Conservation (phyloP, 2,888 invertebrate genomes). For the Drosophila greeni region DNA sequence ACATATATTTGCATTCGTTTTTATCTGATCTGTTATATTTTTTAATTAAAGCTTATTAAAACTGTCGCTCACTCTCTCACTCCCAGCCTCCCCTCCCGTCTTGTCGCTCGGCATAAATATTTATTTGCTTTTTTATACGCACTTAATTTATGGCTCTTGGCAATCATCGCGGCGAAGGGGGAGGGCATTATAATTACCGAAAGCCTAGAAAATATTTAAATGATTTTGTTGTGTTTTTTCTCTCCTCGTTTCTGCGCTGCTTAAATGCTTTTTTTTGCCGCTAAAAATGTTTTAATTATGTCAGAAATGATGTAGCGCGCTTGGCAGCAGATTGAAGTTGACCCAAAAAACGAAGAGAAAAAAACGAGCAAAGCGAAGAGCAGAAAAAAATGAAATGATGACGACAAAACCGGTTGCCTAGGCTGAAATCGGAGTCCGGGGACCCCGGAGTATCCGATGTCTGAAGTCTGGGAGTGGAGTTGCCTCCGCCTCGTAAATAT, state of each 20-base stretch:
- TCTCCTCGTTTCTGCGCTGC: slow-evolving; percentile 5
- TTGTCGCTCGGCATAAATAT: slow-evolving; percentile 48
- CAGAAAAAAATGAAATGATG: slow-evolving; percentile 15
- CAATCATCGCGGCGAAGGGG: slow-evolving; percentile 13
- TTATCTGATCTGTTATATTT: slow-evolving; percentile 33
- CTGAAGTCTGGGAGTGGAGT: slow-evolving; percentile 31
- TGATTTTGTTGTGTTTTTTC: slow-evolving; percentile 24
- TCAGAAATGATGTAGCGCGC: slow-evolving; percentile 53
- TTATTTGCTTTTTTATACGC: slow-evolving; percentile 49
- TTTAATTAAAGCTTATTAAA: slow-evolving; percentile 67
- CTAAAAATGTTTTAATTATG: slow-evolving; percentile 66
- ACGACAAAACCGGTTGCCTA: slow-evolving; percentile 42
- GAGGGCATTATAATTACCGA: slow-evolving; percentile 31
- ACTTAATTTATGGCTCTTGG: slow-evolving; percentile 56
- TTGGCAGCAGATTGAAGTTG: slow-evolving; percentile 54
- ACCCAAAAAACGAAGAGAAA: slow-evolving; percentile 55
- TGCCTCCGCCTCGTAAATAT: slow-evolving; percentile 50
- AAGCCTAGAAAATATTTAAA: slow-evolving; percentile 40
- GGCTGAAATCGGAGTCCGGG: slow-evolving; percentile 21
- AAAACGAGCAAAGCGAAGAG: slow-evolving; percentile 41
- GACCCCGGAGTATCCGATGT: slow-evolving; percentile 20
- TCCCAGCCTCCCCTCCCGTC: neutral
- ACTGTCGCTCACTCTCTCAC: slow-evolving; percentile 42
- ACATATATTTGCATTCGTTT: slow-evolving; percentile 26
- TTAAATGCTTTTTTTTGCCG: slow-evolving; percentile 16